Base-by-base conservation (phyloP, 2,113 vertebrate genomes). In the Phaethon lepturus region DNA sequence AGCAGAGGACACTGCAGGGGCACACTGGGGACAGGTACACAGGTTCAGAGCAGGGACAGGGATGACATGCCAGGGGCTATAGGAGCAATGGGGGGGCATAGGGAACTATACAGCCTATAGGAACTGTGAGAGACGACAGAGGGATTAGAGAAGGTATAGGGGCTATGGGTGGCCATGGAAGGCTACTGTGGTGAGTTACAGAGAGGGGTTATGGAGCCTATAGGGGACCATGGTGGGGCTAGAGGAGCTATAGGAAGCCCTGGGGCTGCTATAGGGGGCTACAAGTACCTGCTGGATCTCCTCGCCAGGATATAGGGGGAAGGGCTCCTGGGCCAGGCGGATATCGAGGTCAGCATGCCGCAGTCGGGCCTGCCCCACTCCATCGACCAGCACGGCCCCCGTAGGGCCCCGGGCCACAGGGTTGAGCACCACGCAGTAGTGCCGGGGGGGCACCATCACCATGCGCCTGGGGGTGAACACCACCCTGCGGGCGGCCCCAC, bases 361-460 rank as follows among this genome's bases (percentile, higher is more conserved):
- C 13, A 99, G 99, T 35, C 99, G 99, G 31, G 98, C 99, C 94
- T 99, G 99, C 13, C 99, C 99, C 2, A 90, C 87, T 3, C 97
- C 92, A 75, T 99, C 99, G 0, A 99, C 97, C n/a, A 97, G 97
- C n/a, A 98, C 97, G 0, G 49, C 28, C 4, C 58, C 91, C 17
- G 98, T 69, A 2, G 96, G 92, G 1, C 98, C 98, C 6, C 98
- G 97, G 59, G 90, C 79, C 5, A 99, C 98, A 0, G 99, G 99
- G 95, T 99, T 99, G 83, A 96, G 33, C 62, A 99, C 94, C 19
- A 98, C 97, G 15, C 99, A 99, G 96, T 99, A 99, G 95, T 99
- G 98, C 28, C 99, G 98, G 9, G 99, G 99, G 1, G 99, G 99
- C 33, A 99, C 98, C 88, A 98, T 99, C 96, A 98, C 98, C 99